Percentiles rank a stretch among this genome's conserved stretches.
Evolutionary conservation across 2,888 invertebrate genomes (phyloP).

Genomic region (Acleris laterana): DNA sequence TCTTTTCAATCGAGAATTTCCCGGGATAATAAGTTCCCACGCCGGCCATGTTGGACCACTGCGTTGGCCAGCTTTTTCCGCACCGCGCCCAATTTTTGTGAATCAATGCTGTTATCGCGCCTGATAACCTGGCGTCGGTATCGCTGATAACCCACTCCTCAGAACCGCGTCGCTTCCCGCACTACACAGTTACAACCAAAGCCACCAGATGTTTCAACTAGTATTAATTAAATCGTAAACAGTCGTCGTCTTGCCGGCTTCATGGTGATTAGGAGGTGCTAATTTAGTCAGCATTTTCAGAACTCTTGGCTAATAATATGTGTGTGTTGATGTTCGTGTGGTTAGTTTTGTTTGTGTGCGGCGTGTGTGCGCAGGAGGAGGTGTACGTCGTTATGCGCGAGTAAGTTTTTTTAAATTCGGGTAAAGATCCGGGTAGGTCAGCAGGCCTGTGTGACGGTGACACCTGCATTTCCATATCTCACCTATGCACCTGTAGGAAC

Average conservation of each 20-base stretch:
- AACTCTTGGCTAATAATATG: slow-evolving; percentile 11
- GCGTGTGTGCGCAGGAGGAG: slow-evolving; percentile 21
- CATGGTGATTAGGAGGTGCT: neutral
- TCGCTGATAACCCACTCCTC: slow-evolving; percentile 31
- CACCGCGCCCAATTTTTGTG: slow-evolving; percentile 33
- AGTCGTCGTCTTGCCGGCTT: neutral
- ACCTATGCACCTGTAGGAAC: too few relatives aligned
- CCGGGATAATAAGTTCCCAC: too few relatives aligned
- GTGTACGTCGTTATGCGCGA: slow-evolving; percentile 20
- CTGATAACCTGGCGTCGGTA: slow-evolving; percentile 27
- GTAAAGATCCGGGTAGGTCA: too few relatives aligned
- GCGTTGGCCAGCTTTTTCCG: neutral
- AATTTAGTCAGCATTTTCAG: neutral
- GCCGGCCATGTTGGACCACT: too few relatives aligned
- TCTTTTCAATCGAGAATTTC: too few relatives aligned
- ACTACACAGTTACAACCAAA: neutral
- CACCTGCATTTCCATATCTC: too few relatives aligned
- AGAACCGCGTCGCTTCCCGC: slow-evolving; percentile 10
- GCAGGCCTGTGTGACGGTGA: too few relatives aligned
- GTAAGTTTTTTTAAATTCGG: slow-evolving; percentile 9
- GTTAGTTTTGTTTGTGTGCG: slow-evolving; percentile 17
- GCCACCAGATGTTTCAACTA: neutral
- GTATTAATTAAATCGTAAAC: slow-evolving; percentile 3
- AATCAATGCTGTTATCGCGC: slow-evolving; percentile 32
- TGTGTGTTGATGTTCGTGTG: slow-evolving; percentile 5